Base-by-base conservation (phyloP, 2,888 invertebrate genomes). In the Agelastica alni region DNA sequence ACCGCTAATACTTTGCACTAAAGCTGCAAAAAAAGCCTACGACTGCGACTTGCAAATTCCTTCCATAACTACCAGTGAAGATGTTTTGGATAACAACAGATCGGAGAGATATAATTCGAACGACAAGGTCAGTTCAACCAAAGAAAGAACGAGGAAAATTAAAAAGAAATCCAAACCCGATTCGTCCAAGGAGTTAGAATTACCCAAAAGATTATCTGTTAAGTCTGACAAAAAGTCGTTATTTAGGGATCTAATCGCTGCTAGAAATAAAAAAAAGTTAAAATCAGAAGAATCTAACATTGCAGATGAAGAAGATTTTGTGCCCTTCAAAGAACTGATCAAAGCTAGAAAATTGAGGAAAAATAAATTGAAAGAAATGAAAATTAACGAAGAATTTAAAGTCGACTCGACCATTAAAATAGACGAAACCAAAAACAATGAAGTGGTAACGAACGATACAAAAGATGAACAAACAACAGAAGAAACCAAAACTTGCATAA, bases 1-100 rank as follows among this genome's bases (percentile, higher is more conserved):
- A 42, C 60, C 57, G 10, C 58, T 45, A n/a, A 43, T 45, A 2
- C 5, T 62, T 4, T 59, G 36, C 26, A 71, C 71, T 2, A 72
- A 72, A 63, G 70, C 72, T 1, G 65, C 70, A 0, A 72, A 68
- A 51, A 71, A 71, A 46, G 57, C 64, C 4, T 72, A 72, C 48
- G 67, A 68, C 14, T 46, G 46, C 28, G 68, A 66, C 36, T 45
- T 67, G 22, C 66, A 66, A 37, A 66, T 65, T 7, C 63, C 63
- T 13, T 57, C 65, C 2, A 62, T 65, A 34, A 65, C 63, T 1
- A 65, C 65, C n/a, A 65, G 63, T 18, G 63, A 59, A 18, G 62
- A 63, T 31, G 48, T 65, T 18, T 48, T 44, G 7, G 61, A 63
- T 22, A 51, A 45, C 31, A 56, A 26, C 10, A 53, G 52, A 17